Conservation (phyloP, 1,140 invertebrate genomes). For the Rhagoletis pomonella region DNA sequence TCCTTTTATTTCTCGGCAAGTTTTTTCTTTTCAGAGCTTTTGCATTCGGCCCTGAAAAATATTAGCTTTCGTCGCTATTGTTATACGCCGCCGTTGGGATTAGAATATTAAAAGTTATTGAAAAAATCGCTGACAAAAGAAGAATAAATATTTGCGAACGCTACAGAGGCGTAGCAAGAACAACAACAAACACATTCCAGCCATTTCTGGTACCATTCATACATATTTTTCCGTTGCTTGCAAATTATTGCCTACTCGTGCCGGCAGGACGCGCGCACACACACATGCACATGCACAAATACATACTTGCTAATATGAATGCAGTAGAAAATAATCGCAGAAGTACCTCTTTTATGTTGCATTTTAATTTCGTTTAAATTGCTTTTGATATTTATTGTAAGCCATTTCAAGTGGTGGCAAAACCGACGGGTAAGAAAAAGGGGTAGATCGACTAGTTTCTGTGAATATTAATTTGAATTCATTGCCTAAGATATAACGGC, state of each 20-base stretch:
- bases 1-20: neutral
- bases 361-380: conserved; percentile 47
- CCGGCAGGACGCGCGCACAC: too few relatives aligned
- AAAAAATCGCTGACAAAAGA: conserved; percentile 73
- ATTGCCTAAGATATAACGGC: too few relatives aligned
- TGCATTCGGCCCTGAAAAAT: neutral
- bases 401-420: conserved; percentile 20
- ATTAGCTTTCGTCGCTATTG: conserved; percentile 57
- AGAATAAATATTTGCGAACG: conserved; percentile 69
- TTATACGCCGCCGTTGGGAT: conserved; percentile 66
- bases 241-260: conserved; percentile 27
- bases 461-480: too few relatives aligned
- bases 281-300: neutral
- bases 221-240: conserved; percentile 14
- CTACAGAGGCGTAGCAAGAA: conserved; percentile 11
- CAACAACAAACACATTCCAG: conserved; percentile 33
- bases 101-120: conserved; percentile 70
- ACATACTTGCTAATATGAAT: neutral
- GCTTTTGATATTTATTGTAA: conserved; percentile 48
- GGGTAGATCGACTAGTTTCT: too few relatives aligned
- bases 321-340: neutral
- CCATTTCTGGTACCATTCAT: conserved; percentile 14
- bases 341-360: conserved; percentile 43
- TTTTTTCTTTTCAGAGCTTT: neutral
- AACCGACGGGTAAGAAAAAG: too few relatives aligned